Base-by-base conservation (phyloP, 2,888 invertebrate species). In the Pyrochroa serraticornis region DNA sequence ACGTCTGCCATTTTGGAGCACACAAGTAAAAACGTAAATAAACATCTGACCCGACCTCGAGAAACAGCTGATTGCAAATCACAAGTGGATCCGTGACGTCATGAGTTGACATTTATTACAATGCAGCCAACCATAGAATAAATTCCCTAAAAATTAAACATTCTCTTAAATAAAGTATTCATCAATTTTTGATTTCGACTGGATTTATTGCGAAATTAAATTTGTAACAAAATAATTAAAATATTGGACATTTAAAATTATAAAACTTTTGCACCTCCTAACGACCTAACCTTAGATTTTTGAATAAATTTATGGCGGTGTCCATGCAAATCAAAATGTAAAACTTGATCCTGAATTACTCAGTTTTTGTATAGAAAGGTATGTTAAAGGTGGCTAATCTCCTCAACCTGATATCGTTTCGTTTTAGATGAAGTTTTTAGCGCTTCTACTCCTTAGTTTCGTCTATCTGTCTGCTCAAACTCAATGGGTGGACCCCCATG, bases 1-100 rank as follows among this genome's bases (percentile, higher is more conserved):
- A 97, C 84, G 82, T 97, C 96, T 77, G 93, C 90, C 95, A 95
- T 95, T 75, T 77, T 78, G 66, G 53, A 52, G 32, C 49, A 45
- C 47, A 57, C 58, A 64, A 65, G 64, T 63, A 66, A 68, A 67
- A 68, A 69, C 64, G 64, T 62, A 68, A 69, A 61, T 55, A 47
- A 45, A 52, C 39, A 42, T 45, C 45, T 36, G 35, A 58, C 35
- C 12, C 48, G 56, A 57, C 53, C 58, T 63, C 51, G 53, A 45
- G 50, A 36, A 64, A 64, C 66, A 66, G 66, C 66, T 66, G 66
- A 63, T 59, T 43, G 43, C 7, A 7, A 48, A n/a, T 30, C 22
- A 7, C 22, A 22, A 22, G 8, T 7, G 32, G 32, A 13, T 7
- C 7, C 3, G n/a, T 2, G 31, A 10, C 31, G 8, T n/a, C 1